These are phyloP conservation scores for Lasioglossum calceatum DNA, from an alignment of 2,888 invertebrate species.

Conservation along the genomic window DNA sequence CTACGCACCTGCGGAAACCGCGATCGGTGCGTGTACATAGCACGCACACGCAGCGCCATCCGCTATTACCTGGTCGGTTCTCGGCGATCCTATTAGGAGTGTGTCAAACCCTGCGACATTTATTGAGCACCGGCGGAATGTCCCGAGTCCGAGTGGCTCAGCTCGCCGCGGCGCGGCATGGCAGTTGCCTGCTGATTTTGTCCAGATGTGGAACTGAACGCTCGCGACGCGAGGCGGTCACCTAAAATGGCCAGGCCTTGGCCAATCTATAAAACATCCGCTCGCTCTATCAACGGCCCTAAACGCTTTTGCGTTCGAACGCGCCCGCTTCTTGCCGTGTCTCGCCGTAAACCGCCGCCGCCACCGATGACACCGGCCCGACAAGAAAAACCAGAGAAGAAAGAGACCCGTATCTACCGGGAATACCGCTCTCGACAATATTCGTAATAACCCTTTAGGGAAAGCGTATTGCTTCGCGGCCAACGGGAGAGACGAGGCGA, in stretches of 20 bases:
- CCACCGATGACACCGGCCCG: conserved; percentile 52
- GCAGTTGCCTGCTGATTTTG: conserved; percentile 71
- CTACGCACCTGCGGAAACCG: conserved; percentile 22
- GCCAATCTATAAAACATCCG: conserved; percentile 77
- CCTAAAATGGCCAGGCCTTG: conserved; percentile 75
- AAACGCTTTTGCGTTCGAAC: conserved; percentile 66
- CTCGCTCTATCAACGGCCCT: conserved; percentile 67
- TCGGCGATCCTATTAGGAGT: conserved; percentile 69
- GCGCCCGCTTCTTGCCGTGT: conserved; percentile 60
- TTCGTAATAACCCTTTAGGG: conserved; percentile 65
- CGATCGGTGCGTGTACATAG: conserved; percentile 5
- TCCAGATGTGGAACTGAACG: conserved; percentile 69
- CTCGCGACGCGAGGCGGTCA: conserved; percentile 49
- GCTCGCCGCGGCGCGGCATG: conserved; percentile 23
- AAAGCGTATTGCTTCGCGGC: conserved; percentile 31
- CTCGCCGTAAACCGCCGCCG: conserved; percentile 52
- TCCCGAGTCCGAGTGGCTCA: conserved; percentile 47
- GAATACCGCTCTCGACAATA: conserved; percentile 52
- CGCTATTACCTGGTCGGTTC: conserved; percentile 32
- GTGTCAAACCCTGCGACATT: conserved; percentile 78
- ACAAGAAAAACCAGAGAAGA: conserved; percentile 39
- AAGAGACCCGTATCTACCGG: conserved; percentile 45
- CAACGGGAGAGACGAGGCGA: background rate
- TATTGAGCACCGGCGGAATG: conserved; percentile 76
- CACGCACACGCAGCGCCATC: conserved; percentile 8